Evolutionary conservation across 2,113 vertebrate genomes (phyloP).

Genomic region (Oryzias celebensis): DNA sequence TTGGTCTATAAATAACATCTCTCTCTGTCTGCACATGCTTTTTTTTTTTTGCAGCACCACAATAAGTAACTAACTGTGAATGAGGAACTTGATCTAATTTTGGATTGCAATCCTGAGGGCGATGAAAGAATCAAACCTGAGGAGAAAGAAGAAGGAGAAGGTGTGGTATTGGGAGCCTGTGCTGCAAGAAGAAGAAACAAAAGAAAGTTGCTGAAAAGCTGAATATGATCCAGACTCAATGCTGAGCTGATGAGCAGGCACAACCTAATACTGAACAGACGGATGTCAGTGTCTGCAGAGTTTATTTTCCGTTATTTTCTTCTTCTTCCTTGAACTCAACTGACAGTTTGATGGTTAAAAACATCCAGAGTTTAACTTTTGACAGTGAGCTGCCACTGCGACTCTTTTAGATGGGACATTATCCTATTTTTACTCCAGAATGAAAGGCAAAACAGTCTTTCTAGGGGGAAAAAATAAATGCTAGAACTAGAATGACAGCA

Average conservation of each 20-base stretch:
- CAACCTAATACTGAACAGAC: background rate
- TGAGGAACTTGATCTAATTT: slow-evolving; percentile 72
- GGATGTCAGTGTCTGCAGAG: background rate
- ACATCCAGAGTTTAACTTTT: no score
- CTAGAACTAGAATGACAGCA: no score
- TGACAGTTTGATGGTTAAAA: no score
- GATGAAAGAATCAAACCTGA: slow-evolving; percentile 48
- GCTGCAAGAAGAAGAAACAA: background rate
- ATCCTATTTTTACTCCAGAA: no score
- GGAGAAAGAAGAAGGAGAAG: background rate
- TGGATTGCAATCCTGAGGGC: slow-evolving; percentile 53
- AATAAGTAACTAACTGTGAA: slow-evolving; percentile 56
- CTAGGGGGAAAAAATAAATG: no score
- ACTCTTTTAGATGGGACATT: no score
- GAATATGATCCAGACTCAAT: slow-evolving; percentile 18
- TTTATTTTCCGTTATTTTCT: background rate
- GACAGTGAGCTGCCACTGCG: no score
- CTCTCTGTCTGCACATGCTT: slow-evolving; percentile 44
- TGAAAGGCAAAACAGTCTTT: no score
- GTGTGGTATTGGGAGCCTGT: slow-evolving; percentile 6
- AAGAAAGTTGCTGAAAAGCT: slow-evolving; percentile 26
- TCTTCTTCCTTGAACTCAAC: no score
- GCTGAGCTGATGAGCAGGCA: slow-evolving; percentile 25
- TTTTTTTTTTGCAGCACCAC: slow-evolving; percentile 46
- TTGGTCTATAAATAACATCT: slow-evolving; percentile 66